These are phyloP conservation scores for Aphaenogaster floridana DNA, from an alignment of 1,140 invertebrate species.

Conservation along the genomic window DNA sequence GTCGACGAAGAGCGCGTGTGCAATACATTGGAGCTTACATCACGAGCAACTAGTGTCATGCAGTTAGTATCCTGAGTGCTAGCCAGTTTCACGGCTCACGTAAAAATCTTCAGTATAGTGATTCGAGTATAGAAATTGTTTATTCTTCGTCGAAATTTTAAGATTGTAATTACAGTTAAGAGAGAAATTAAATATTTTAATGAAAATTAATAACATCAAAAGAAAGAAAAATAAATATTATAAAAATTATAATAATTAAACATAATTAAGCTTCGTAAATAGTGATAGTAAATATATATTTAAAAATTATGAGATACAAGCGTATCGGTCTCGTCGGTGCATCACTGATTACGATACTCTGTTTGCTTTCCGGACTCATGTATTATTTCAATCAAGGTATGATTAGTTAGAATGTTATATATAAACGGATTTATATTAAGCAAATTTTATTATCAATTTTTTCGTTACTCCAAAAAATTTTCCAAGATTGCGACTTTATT, in stretches of 20 bases:
- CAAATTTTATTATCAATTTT: not conserved
- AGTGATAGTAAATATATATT: conserved; percentile 15
- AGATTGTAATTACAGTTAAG: not conserved
- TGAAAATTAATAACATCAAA: no score
- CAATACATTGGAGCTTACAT: conserved; percentile 71
- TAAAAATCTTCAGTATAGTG: conserved; percentile 19
- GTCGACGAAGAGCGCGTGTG: conserved; percentile 81
- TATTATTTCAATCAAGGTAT: conserved; percentile 85
- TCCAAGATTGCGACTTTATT: not conserved
- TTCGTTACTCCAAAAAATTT: not conserved
- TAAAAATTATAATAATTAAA: no score
- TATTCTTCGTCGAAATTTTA: not conserved
- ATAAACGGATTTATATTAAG: not conserved
- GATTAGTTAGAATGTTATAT: conserved; percentile 25
- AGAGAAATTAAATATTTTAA: not conserved
- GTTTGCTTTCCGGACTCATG: conserved; percentile 79
- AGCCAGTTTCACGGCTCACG: conserved; percentile 60
- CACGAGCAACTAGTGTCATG: conserved; percentile 77
- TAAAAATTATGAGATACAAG: conserved; percentile 79
- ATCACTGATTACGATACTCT: conserved; percentile 74
- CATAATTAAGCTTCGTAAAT: not conserved
- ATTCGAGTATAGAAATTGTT: not conserved
- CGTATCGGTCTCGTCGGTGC: conserved; percentile 76
- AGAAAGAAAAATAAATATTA: no score
- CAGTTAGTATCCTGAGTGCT: conserved; percentile 75